Conservation (phyloP, 1,140 invertebrate genomes). For the Trinorchestia longiramus region DNA sequence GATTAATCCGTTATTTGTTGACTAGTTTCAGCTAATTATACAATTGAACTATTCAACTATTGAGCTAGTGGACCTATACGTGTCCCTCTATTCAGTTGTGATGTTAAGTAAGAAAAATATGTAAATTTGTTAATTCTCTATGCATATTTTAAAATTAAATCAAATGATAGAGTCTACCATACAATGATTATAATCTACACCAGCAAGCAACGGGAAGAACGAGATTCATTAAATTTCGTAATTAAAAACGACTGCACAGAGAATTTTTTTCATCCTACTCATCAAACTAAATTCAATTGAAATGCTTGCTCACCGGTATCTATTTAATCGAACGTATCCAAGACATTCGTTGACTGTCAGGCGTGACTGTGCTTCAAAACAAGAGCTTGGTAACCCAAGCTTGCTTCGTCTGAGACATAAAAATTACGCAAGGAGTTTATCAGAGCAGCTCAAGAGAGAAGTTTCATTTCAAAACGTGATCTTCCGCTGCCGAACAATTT, state of each 20-base stretch:
- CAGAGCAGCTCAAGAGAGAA: not conserved
- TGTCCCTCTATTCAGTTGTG: too few relatives aligned
- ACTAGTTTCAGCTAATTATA: too few relatives aligned
- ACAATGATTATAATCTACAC: too few relatives aligned
- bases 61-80: too few relatives aligned
- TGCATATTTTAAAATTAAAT: too few relatives aligned
- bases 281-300: not conserved
- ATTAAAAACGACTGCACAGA: not conserved
- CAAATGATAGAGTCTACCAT: too few relatives aligned
- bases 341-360: not conserved
- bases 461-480: not conserved
- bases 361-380: constrained; percentile 26
- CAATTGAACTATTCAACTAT: too few relatives aligned
- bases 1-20: too few relatives aligned
- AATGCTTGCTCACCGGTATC: not conserved
- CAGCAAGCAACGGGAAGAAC: not conserved
- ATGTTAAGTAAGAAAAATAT: too few relatives aligned
- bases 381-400: not conserved
- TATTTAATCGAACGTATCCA: not conserved
- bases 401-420: not conserved
- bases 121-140: too few relatives aligned
- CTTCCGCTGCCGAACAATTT: not conserved
- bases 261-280: not conserved
- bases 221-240: not conserved
- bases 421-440: not conserved